A percentile compares a stretch with the other conserved stretches of the same genome.
phyloP scores from a whole-genome alignment of 2,113 vertebrate genomes.

The Conger conger region DNA sequence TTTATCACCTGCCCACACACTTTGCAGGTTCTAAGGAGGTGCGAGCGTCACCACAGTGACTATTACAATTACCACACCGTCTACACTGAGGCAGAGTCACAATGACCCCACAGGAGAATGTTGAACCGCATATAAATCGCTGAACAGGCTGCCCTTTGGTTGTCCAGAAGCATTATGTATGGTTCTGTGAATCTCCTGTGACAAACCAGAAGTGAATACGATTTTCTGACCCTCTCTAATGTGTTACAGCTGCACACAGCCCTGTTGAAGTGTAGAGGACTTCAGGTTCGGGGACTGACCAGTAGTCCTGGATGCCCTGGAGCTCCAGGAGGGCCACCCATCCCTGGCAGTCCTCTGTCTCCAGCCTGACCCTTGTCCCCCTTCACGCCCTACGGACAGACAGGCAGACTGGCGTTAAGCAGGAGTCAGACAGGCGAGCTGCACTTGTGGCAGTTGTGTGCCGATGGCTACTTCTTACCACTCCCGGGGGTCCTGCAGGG shows the following conservation, averaged over 20 bases:
- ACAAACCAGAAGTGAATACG: not conserved
- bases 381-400: conserved; percentile 75
- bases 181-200: not conserved
- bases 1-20: not conserved
- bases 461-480: conserved; percentile 70
- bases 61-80: not conserved
- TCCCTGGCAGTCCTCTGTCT: conserved; percentile 82
- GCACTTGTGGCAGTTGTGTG: conserved; percentile 10
- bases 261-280: not conserved
- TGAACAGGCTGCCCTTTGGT: not conserved
- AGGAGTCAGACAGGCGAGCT: conserved; percentile 3
- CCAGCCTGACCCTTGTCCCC: conserved; percentile 84
- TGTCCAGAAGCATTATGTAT: not conserved
- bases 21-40: conserved; percentile 6
- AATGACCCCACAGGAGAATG: not conserved
- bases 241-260: not conserved
- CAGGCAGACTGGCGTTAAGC: conserved; percentile 4
- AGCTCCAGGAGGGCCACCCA: conserved; percentile 79
- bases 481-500: conserved; percentile 76
- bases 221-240: not conserved
- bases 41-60: not conserved
- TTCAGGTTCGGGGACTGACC: conserved; percentile 65
- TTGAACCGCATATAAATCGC: not conserved
- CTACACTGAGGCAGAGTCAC: too few relatives aligned
- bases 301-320: conserved; percentile 85